Evolutionary conservation across 2,113 vertebrate species (phyloP), one percentile per base, ranked within the genome.

Genomic region (Leuciscus idus): DNA sequence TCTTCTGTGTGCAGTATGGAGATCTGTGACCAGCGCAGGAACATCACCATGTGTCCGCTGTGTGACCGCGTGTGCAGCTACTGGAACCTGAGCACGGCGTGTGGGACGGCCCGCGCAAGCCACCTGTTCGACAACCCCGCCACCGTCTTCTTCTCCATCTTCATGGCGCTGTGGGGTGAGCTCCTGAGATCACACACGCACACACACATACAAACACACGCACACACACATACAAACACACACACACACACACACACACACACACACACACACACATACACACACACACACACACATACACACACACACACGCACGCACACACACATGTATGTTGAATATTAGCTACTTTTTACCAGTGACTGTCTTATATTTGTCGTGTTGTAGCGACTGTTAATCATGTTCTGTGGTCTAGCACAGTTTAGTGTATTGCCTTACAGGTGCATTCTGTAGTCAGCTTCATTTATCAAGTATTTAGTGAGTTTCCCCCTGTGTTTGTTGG

Each of bases 101-200:
- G 98, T 48, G 97, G 96, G 15, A 99, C 97, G 0, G 97, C 98
- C 61, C 94, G 98, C 0, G 98, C 98, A 8, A 99, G 98, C 87
- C 98, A 99, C 92, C 95, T 99, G 74, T 99, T 99, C 0, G 98
- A 99, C 93, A 99, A 99, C 92, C 98, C 98, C 0, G 97, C 98
- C 81, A 99, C 98, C 0, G 98, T 99, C 87, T 99, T 99, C 96
- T 99, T 99, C 94, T 99, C 98, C 0, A 93, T 99, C 89, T 99
- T 99, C 93, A 99, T 99, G 98, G 97, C 98, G 79, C 94, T 99
- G 84, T 99, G 98, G 98, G 98, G 98, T 99, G 91, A 96, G 52
- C 13, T 52, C 4, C 50, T 6, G 43, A 43, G 43, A 43, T 9
- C 43, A 39, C 36, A 39, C 36, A 39, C 36, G 6, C 36, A 39